phyloP scores from a whole-genome alignment of 2,888 invertebrate genomes.

The Nudaria mundana region DNA sequence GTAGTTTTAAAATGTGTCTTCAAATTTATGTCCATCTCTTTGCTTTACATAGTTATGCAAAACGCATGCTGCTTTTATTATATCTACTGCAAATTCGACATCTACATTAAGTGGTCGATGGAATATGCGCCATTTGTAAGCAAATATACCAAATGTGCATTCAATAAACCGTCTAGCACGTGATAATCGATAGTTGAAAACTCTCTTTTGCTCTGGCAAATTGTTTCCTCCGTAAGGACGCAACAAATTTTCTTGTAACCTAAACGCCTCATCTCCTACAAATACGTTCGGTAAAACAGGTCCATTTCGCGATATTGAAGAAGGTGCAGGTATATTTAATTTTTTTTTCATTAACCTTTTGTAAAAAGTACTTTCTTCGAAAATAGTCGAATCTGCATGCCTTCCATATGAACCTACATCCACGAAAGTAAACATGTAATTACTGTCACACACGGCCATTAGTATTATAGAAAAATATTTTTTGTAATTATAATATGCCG shows the following conservation, averaged over 20 bases:
- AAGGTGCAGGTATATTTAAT: not conserved
- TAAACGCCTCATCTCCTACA: not conserved
- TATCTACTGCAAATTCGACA: not conserved
- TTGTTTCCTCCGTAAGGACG: not conserved
- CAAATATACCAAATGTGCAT: not conserved
- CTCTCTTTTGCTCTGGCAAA: not conserved
- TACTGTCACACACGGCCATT: slow-evolving; percentile 14
- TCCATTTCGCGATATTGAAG: not conserved
- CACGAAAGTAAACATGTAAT: slow-evolving; percentile 20
- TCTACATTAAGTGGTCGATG: not conserved
- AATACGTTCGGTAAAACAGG: not conserved
- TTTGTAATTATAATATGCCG: slow-evolving; percentile 14
- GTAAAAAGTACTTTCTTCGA: slow-evolving; percentile 8
- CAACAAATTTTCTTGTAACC: not conserved
- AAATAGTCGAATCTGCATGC: slow-evolving; percentile 15
- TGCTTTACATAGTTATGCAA: not conserved
- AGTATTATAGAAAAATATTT: slow-evolving; percentile 18
- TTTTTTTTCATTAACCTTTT: not conserved
- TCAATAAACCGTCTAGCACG: not conserved
- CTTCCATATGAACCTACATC: slow-evolving; percentile 25
- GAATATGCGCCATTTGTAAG: not conserved
- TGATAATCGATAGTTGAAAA: not conserved
- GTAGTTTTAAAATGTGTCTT: slow-evolving; percentile 16
- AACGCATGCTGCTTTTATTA: not conserved
- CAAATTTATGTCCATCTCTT: not conserved